A percentile compares a stretch with the other conserved stretches of the same genome.
These are phyloP conservation scores for Nipponacmea schrenckii DNA, from an alignment of 2,888 invertebrate genomes.

Conservation along the genomic window DNA sequence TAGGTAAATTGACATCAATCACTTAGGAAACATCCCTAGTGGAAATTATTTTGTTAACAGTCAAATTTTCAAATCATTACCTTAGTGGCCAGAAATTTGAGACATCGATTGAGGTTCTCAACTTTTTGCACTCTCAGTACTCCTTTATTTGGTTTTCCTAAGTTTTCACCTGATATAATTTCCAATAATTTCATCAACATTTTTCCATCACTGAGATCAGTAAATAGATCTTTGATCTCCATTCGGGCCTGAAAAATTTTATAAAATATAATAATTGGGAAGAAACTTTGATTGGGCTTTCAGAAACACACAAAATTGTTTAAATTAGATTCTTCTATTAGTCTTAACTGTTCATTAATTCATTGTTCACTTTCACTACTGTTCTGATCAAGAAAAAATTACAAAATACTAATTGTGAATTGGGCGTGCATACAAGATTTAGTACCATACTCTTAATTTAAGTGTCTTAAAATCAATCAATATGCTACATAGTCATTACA, in stretches of 20 bases:
- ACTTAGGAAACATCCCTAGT: no score
- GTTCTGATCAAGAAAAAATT: no score
- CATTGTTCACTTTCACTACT: no score
- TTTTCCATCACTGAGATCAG: constrained; percentile 94
- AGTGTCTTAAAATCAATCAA: no score
- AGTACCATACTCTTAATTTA: no score
- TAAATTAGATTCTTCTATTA: not conserved
- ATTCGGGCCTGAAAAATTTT: constrained; percentile 82
- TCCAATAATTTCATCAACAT: constrained; percentile 92
- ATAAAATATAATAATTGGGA: not conserved
- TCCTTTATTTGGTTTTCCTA: constrained; percentile 95
- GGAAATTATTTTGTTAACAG: no score
- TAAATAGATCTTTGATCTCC: constrained; percentile 97
- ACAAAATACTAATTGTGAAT: no score
- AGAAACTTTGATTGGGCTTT: not conserved
- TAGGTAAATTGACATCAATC: no score
- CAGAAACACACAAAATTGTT: not conserved
- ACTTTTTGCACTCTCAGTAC: constrained; percentile 98
- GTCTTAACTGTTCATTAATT: no score
- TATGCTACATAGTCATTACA: no score
- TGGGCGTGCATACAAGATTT: no score
- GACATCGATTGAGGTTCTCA: constrained; percentile 97
- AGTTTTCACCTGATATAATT: constrained; percentile 97
- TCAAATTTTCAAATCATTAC: no score
- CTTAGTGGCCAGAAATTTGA: constrained; percentile 93